Evolutionary conservation across 2,888 invertebrate genomes (phyloP).

Genomic region (Lasioglossum figueresi): DNA sequence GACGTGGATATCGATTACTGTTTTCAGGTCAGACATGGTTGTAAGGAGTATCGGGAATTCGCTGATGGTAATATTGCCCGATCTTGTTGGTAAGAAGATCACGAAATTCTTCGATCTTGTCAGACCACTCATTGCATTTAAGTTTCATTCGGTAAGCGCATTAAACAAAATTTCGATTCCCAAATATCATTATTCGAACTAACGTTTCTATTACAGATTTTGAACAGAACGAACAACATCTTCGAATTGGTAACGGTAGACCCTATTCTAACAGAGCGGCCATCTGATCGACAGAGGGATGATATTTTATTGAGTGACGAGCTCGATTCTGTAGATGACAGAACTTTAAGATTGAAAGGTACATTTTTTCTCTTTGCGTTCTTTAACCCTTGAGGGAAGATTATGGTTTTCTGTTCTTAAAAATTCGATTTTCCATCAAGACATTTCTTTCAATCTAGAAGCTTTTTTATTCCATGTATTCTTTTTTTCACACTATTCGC

Average conservation of each 20-base stretch:
- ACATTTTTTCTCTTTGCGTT: neutral
- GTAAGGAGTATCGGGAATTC: constrained; percentile 96
- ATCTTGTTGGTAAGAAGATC: constrained; percentile 94
- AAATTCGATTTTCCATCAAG: too few species aligned
- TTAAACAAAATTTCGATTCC: neutral
- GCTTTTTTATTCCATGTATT: too few species aligned
- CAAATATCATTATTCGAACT: neutral
- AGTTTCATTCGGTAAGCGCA: constrained; percentile 95
- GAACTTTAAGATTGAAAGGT: constrained; percentile 80
- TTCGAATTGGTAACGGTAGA: constrained; percentile 97
- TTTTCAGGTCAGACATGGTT: constrained; percentile 91
- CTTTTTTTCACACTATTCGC: too few species aligned
- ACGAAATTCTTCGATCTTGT: constrained; percentile 96
- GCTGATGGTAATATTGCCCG: constrained; percentile 94
- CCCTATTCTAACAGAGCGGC: constrained; percentile 89
- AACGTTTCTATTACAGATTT: constrained; percentile 87
- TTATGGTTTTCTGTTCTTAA: too few species aligned
- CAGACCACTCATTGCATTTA: constrained; percentile 96
- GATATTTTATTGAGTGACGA: constrained; percentile 87
- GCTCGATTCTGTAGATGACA: constrained; percentile 89
- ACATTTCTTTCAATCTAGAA: neutral
- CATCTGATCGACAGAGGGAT: constrained; percentile 85
- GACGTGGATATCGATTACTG: neutral
- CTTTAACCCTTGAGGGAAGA: neutral
- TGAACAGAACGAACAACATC: constrained; percentile 97